A percentile compares a stretch with the other conserved stretches of the same genome.
phyloP scores from a whole-genome alignment of 2,797 vertebrate genomes.

The Crenuchus spilurus region DNA sequence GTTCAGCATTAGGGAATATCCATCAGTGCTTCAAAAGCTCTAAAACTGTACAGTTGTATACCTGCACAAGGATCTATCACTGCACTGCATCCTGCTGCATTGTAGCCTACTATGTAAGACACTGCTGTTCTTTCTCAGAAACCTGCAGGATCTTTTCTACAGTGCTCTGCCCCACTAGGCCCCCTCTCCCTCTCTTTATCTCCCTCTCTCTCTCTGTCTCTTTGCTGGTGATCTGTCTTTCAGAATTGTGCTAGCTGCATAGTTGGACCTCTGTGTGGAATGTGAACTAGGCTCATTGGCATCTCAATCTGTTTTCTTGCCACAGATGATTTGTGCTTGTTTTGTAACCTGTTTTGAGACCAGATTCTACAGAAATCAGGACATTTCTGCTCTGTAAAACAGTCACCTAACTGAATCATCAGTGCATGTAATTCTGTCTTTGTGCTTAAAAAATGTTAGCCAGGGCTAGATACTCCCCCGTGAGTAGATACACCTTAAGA shows the following conservation, averaged over 20 bases:
- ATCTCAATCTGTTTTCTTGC: constrained; percentile 28
- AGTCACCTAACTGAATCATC: no score
- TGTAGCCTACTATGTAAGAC: constrained; percentile 3
- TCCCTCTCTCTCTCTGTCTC: constrained; percentile 22
- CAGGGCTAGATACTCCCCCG: background rate
- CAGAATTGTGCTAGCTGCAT: constrained; percentile 53
- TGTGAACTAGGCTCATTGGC: constrained; percentile 62
- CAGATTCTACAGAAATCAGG: constrained; percentile 64
- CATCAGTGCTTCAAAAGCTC: background rate
- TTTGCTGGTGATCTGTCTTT: constrained; percentile 57
- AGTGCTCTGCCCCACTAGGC: constrained; percentile 6
- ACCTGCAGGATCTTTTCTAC: constrained; percentile 3
- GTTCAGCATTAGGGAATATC: background rate
- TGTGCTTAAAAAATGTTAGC: background rate
- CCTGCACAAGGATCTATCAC: background rate
- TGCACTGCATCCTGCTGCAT: background rate
- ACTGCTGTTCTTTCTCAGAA: constrained; percentile 29
- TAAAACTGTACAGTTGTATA: background rate
- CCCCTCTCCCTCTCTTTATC: background rate
- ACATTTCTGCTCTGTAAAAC: no score
- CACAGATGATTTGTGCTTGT: constrained; percentile 46
- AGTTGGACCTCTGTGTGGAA: constrained; percentile 69
- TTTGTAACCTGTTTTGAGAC: constrained; percentile 60
- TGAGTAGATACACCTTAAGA: background rate
- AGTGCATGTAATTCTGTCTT: background rate